These are phyloP conservation scores for Nyleta sp. DNA, from an alignment of 2,888 invertebrate genomes.

Conservation along the genomic window DNA sequence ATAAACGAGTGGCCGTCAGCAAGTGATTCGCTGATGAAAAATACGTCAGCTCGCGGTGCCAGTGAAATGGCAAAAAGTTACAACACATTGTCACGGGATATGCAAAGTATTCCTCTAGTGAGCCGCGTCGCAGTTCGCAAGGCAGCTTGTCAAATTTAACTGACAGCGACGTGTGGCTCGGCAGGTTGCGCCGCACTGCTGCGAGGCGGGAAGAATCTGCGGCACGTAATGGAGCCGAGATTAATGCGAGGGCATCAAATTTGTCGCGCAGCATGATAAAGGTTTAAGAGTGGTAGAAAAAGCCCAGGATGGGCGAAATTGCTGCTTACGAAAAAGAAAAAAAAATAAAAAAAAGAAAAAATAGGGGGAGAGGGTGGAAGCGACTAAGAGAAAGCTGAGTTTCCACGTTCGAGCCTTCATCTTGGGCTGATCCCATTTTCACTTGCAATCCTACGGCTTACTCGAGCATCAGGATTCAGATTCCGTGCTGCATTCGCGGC, in stretches of 20 bases:
- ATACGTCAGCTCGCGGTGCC: conserved; percentile 30
- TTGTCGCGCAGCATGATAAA: conserved; percentile 72
- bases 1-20: conserved; percentile 15
- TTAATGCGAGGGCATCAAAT: conserved; percentile 74
- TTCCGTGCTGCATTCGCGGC: conserved; percentile 51
- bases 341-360: conserved; percentile 1
- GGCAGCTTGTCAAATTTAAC: conserved; percentile 50
- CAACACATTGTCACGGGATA: conserved; percentile 46
- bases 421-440: conserved; percentile 71
- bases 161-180: conserved; percentile 45
- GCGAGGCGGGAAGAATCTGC: conserved; percentile 54
- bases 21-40: conserved; percentile 48
- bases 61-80: conserved; percentile 43
- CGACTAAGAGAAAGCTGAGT: conserved; percentile 44
- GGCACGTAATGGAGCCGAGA: conserved; percentile 71
- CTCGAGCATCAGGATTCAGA: conserved; percentile 63
- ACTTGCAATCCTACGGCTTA: conserved; percentile 63
- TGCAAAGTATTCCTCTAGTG: conserved; percentile 40
- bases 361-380: conserved; percentile 15
- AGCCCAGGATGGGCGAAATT: conserved; percentile 8
- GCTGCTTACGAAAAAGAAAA: not conserved
- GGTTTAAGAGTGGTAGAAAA: conserved; percentile 64
- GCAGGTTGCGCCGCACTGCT: conserved; percentile 9
- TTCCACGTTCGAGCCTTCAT: conserved; percentile 66
- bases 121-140: conserved; percentile 18